Percentiles rank a stretch among this genome's conserved stretches.
Evolutionary conservation across 53 echinoderm and acorn worm species (phyloP).

Genomic region (Paracentrotus lividus): DNA sequence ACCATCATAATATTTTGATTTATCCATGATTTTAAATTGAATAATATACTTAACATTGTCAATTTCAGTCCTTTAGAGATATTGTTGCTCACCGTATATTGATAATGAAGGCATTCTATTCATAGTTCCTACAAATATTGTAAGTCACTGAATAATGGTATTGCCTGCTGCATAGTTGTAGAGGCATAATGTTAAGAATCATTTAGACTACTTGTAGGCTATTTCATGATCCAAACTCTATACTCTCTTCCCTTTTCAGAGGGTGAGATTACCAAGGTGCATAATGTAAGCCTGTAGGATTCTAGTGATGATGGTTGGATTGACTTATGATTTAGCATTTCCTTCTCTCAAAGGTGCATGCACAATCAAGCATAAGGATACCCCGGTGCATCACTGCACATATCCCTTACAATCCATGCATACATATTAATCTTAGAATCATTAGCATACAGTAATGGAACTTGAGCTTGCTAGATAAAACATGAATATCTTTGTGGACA

Average conservation of each 20-base stretch:
- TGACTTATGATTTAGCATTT: conserved; percentile 13
- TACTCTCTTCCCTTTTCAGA: neutral
- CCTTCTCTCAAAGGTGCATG: neutral
- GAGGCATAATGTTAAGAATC: neutral
- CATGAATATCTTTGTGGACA: neutral
- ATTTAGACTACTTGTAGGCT: neutral
- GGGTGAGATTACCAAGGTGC: conserved; percentile 4
- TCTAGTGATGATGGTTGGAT: conserved; percentile 25
- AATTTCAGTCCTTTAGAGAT: neutral
- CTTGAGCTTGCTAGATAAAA: neutral
- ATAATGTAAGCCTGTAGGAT: neutral
- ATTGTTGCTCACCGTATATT: neutral
- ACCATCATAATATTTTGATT: neutral
- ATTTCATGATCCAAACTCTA: neutral
- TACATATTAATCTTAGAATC: neutral
- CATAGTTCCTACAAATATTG: neutral
- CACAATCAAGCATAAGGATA: neutral
- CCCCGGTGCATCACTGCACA: conserved; percentile 4
- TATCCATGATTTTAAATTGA: neutral
- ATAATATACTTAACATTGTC: neutral
- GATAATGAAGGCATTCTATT: neutral
- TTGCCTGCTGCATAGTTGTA: neutral
- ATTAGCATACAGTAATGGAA: neutral
- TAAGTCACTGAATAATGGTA: neutral
- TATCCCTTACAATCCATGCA: conserved; percentile 4